Percentiles rank a stretch among this genome's conserved stretches.
These are phyloP conservation scores for Malacosoma neustria DNA, from an alignment of 2,888 invertebrate species.

Conservation along the genomic window DNA sequence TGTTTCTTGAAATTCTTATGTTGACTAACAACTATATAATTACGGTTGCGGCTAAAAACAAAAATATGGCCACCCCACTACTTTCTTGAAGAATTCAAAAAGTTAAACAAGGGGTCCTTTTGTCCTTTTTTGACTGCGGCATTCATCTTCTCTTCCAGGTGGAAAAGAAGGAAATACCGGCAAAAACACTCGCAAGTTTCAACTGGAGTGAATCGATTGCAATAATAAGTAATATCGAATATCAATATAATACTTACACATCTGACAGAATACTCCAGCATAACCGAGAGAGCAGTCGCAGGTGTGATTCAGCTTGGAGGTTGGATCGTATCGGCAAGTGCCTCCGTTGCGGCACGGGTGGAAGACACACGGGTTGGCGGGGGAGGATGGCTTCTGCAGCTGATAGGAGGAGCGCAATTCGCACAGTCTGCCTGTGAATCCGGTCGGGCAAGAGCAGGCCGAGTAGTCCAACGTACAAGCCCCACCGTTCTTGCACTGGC, in stretches of 20 bases:
- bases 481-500: conserved; percentile 81
- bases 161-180: too few relatives aligned
- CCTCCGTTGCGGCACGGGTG: conserved; percentile 88
- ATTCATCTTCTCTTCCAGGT: too few relatives aligned
- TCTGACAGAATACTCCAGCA: conserved; percentile 85
- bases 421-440: conserved; percentile 47
- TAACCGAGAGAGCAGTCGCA: conserved; percentile 90
- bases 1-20: too few relatives aligned
- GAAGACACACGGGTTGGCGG: conserved; percentile 69
- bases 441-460: conserved; percentile 71
- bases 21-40: too few relatives aligned
- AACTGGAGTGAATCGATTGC: too few relatives aligned
- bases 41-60: too few relatives aligned
- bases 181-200: too few relatives aligned
- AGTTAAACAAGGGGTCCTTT: too few relatives aligned
- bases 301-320: conserved; percentile 64
- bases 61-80: too few relatives aligned
- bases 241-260: conserved; percentile 73
- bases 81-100: too few relatives aligned
- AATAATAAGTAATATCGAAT: too few relatives aligned
- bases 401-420: conserved; percentile 39
- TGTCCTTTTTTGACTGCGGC: too few relatives aligned
- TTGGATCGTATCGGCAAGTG: conserved; percentile 75
- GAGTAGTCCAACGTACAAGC: conserved; percentile 71
- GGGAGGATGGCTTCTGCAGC: conserved; percentile 29